Conservation (phyloP, 2,888 invertebrate species). For the Carterocephalus palaemon region DNA sequence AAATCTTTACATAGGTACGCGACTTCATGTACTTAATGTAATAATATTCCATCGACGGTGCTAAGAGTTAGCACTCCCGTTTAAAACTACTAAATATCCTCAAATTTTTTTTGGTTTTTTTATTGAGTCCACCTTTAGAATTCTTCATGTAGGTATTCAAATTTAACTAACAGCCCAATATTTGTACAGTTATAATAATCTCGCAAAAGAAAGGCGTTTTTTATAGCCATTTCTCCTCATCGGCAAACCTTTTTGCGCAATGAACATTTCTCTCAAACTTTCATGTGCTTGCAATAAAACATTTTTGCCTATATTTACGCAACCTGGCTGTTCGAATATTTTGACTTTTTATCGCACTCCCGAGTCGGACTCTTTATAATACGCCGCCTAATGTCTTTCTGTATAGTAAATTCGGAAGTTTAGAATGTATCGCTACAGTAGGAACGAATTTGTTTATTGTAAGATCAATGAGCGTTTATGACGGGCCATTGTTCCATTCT, state of each 20-base stretch:
- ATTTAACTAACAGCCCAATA: conserved; percentile 1
- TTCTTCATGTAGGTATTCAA: too few relatives aligned
- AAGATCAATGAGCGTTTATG: conserved; percentile 64
- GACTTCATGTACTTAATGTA: too few relatives aligned
- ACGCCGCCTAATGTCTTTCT: conserved; percentile 60
- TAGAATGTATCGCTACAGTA: conserved; percentile 66
- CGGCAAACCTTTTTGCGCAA: conserved; percentile 48
- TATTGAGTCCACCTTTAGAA: too few relatives aligned
- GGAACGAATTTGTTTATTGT: conserved; percentile 70
- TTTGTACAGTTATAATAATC: conserved; percentile 10
- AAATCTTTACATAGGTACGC: too few relatives aligned
- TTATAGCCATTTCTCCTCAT: conserved; percentile 17
- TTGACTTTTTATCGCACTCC: conserved; percentile 31
- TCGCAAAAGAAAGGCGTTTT: conserved; percentile 20
- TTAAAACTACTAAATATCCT: too few relatives aligned
- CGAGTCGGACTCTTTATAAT: conserved; percentile 36
- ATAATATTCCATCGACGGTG: too few relatives aligned
- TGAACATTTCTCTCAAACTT: conserved; percentile 39
- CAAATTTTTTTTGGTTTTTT: too few relatives aligned
- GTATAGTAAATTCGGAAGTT: conserved; percentile 64
- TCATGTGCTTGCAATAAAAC: conserved; percentile 23
- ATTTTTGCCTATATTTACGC: conserved; percentile 43
- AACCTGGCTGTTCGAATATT: conserved; percentile 44
- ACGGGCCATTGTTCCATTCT: conserved; percentile 28
- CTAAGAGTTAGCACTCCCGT: too few relatives aligned